Base-by-base conservation (phyloP, 2,888 invertebrate genomes). In the Autographa gamma region DNA sequence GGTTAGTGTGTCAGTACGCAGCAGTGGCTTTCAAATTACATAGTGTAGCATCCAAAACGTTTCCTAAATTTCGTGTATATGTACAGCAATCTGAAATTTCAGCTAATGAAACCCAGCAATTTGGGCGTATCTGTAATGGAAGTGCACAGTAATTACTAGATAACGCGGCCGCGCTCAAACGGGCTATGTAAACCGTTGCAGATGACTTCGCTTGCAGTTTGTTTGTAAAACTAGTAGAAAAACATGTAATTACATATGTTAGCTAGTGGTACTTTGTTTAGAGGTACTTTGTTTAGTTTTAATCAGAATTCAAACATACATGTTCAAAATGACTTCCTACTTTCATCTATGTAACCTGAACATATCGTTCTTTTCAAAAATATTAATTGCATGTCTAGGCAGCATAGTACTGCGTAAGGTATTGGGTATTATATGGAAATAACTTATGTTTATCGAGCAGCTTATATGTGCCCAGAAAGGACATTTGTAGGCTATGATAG, bases 121-220 rank as follows among this genome's bases (percentile, higher is more conserved):
- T 56, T 56, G 19, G 54, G 54, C 19, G 54, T 54, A 56, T 25
- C 54, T 56, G 6, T 19, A 11, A 19, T 54, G 18, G 5, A 54
- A 54, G 19, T 54, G 11, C 19, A 25, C 19, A 11, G 19, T 56
- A 56, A 56, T 56, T 56, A 56, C 19, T 9, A 54, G 54, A 54
- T 54, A 19, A 54, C 54, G 11, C 11, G 18, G 9, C 18, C 16
- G 16, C 41, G 41, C 43, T 43, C 43, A 43, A 43, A 43, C 43
- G n/a, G n/a, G n/a, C 48, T n/a, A 48, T 48, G n/a, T n/a, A n/a
- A n/a, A 48, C 48, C n/a, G 48, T 48, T 48, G 48, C 48, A 48
- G 48, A 48, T 48, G 48, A 48, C n/a, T 48, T n/a, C 48, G n/a
- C 48, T 48, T 48, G 48, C 48, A 48, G n/a, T n/a, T 16, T 48